These are phyloP conservation scores for Lytechinus variegatus DNA, from an alignment of 35 echinoderm and acorn worm genomes.

Conservation along the genomic window DNA sequence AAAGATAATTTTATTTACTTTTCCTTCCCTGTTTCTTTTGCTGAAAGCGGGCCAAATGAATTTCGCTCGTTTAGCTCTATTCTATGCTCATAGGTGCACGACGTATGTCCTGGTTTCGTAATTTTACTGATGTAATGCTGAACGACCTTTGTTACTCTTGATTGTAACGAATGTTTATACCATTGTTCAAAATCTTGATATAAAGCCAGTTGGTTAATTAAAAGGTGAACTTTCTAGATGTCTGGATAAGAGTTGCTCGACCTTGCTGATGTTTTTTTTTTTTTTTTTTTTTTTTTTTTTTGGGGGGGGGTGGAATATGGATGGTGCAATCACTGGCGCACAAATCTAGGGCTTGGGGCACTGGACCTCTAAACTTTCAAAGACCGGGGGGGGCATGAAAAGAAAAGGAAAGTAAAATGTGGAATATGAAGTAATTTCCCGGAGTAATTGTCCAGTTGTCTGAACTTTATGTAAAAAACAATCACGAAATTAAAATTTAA, in stretches of 20 bases:
- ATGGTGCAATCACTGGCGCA: too few species aligned
- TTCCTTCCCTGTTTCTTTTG: neutral
- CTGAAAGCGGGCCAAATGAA: conserved; percentile 17
- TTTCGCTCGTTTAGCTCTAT: neutral
- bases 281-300: too few species aligned
- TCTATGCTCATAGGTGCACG: neutral
- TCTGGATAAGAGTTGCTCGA: neutral
- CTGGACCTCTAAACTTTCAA: too few species aligned
- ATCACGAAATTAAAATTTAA: too few species aligned
- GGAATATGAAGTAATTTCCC: too few species aligned
- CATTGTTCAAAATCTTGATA: neutral
- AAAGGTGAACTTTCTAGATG: neutral
- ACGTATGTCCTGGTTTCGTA: neutral
- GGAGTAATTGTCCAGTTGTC: too few species aligned
- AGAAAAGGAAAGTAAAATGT: too few species aligned
- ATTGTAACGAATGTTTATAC: neutral
- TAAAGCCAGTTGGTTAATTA: neutral
- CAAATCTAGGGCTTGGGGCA: too few species aligned
- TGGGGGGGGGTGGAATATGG: too few species aligned
- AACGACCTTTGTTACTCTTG: neutral
- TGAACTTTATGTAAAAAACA: too few species aligned
- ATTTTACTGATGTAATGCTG: neutral
- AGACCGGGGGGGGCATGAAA: too few species aligned
- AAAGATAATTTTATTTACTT: conserved; percentile 21
- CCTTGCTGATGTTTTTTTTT: too few species aligned